These are phyloP conservation scores for Nymphalis io DNA, from an alignment of 1,140 invertebrate genomes.

Conservation along the genomic window DNA sequence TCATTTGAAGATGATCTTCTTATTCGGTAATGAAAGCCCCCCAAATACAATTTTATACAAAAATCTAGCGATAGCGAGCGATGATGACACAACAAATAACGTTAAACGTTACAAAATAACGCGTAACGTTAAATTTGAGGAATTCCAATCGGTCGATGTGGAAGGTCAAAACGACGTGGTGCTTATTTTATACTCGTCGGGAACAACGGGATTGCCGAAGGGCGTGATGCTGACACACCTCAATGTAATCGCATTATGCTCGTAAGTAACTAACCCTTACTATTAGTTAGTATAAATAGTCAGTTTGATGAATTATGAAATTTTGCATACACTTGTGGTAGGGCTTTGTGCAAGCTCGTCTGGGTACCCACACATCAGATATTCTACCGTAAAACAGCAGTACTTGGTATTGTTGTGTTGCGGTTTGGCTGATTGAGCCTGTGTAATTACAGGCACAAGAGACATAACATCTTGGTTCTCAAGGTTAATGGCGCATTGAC, in stretches of 20 bases:
- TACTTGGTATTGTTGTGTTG: no score
- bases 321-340: no score
- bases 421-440: no score
- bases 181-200: conserved; percentile 83
- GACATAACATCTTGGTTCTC: no score
- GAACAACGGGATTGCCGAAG: conserved; percentile 89
- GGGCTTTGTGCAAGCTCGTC: no score
- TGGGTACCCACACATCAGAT: no score
- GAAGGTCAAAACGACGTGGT: conserved; percentile 60
- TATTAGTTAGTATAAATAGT: no score
- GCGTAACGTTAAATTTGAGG: conserved; percentile 44
- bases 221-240: conserved; percentile 88
- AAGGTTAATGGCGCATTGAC: no score
- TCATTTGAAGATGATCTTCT: conserved; percentile 46
- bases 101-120: conserved; percentile 21
- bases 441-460: no score
- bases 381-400: no score
- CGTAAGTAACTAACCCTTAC: conserved; percentile 44
- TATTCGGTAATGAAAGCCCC: conserved; percentile 46
- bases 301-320: no score
- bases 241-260: conserved; percentile 77
- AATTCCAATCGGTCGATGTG: conserved; percentile 60
- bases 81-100: background rate
- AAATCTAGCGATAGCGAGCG: conserved; percentile 39
- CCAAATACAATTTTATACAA: conserved; percentile 42